Evolutionary conservation across 2,113 vertebrate species (phyloP).

Genomic region (Malurus melanocephalus): DNA sequence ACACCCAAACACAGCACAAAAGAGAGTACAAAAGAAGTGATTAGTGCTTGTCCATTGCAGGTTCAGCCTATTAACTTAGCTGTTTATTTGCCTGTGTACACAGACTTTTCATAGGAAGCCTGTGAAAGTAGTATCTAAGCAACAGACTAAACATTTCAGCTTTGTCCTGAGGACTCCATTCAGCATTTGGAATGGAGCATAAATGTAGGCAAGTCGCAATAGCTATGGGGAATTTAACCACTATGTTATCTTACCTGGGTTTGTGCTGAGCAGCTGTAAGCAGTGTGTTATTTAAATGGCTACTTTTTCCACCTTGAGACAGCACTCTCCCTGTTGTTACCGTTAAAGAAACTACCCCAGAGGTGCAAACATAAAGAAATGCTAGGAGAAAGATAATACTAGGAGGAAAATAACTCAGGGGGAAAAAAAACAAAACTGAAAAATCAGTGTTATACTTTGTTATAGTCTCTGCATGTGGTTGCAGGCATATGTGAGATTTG

Average conservation of each 20-base stretch:
- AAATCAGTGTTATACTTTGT: background rate
- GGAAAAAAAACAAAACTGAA: background rate
- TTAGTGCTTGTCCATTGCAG: background rate
- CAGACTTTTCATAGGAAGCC: constrained; percentile 18
- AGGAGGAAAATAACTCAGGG: background rate
- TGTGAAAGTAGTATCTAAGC: constrained; percentile 54
- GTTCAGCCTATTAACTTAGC: background rate
- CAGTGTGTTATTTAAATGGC: background rate
- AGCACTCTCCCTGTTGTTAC: background rate
- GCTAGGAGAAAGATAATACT: background rate
- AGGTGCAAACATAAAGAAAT: background rate
- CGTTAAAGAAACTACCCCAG: background rate
- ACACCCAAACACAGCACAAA: background rate
- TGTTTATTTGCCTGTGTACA: background rate
- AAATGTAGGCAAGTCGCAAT: constrained; percentile 3
- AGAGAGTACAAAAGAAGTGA: background rate
- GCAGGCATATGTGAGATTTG: background rate
- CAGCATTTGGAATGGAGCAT: background rate
- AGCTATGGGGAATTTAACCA: background rate
- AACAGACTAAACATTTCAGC: constrained; percentile 28
- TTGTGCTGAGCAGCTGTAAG: background rate
- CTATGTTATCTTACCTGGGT: background rate
- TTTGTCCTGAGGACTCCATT: constrained; percentile 44
- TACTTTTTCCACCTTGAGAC: background rate
- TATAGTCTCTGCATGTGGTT: background rate